Evolutionary conservation across 1,140 invertebrate species (phyloP).

Genomic region (Tyrophagus putrescentiae): DNA sequence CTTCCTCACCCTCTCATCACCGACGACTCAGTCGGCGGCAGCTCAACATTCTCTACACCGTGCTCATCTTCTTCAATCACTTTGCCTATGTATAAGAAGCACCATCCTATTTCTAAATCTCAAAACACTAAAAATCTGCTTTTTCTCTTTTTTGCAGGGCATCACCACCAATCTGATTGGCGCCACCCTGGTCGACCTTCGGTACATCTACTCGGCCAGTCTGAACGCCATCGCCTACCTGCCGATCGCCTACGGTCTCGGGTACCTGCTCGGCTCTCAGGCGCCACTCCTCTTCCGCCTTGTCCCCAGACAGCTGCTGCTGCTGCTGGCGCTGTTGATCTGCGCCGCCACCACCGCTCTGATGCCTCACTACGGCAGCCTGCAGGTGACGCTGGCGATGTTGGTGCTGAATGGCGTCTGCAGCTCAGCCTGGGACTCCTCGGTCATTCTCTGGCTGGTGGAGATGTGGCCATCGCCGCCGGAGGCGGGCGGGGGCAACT

Average conservation of each 20-base stretch:
- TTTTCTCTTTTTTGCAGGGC: constrained; percentile 4
- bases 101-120: no score
- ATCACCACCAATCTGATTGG: neutral
- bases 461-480: constrained; percentile 14
- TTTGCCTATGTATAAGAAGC: no score
- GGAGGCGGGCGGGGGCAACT: no score
- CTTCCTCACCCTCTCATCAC: no score
- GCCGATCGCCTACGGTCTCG: neutral
- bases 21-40: no score
- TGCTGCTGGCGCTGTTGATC: no score
- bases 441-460: neutral
- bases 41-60: no score
- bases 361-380: neutral
- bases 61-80: no score
- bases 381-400: neutral
- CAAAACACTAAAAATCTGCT: neutral
- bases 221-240: neutral
- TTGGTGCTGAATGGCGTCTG: neutral
- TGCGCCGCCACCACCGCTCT: no score
- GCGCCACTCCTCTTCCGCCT: no score
- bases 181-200: constrained; percentile 2
- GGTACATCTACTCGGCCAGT: neutral
- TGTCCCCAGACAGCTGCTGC: no score
- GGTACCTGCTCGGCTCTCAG: constrained; percentile 8
- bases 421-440: neutral